Percentiles rank a stretch among this genome's conserved stretches.
phyloP scores from a whole-genome alignment of 1,140 invertebrate species.

The Zaprionus vittiger region DNA sequence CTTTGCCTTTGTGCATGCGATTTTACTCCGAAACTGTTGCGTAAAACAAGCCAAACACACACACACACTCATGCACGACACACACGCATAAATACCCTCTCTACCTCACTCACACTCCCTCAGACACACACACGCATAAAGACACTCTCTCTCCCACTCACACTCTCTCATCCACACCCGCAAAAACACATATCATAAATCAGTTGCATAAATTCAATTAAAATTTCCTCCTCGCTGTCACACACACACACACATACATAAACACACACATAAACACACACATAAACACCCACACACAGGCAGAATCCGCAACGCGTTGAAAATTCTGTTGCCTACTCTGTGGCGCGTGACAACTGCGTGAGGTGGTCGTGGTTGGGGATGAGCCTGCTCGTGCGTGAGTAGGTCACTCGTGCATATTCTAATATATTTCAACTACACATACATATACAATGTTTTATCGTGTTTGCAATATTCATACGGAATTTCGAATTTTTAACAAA shows the following conservation, averaged over 20 bases:
- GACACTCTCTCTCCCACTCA: neutral
- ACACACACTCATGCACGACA: too few relatives aligned
- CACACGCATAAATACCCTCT: neutral
- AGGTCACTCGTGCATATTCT: neutral
- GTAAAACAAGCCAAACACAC: conserved; percentile 25
- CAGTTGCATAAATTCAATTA: conserved; percentile 47
- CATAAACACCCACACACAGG: neutral
- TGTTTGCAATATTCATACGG: conserved; percentile 6
- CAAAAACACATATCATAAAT: conserved; percentile 31
- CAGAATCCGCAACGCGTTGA: neutral
- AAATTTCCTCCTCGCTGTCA: conserved; percentile 17
- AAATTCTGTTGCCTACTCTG: conserved; percentile 16
- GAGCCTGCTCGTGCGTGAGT: neutral
- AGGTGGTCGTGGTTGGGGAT: neutral
- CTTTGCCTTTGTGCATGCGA: conserved; percentile 4
- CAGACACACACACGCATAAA: conserved; percentile 7
- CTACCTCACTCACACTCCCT: too few relatives aligned
- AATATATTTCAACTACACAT: neutral
- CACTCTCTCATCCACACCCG: too few relatives aligned
- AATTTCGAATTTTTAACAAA: neutral
- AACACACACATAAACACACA: neutral
- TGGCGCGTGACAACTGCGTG: neutral
- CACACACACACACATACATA: neutral
- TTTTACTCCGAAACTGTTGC: conserved; percentile 37
- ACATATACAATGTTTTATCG: neutral